phyloP scores from a whole-genome alignment of 2,888 invertebrate genomes.

The Salticus scenicus region DNA sequence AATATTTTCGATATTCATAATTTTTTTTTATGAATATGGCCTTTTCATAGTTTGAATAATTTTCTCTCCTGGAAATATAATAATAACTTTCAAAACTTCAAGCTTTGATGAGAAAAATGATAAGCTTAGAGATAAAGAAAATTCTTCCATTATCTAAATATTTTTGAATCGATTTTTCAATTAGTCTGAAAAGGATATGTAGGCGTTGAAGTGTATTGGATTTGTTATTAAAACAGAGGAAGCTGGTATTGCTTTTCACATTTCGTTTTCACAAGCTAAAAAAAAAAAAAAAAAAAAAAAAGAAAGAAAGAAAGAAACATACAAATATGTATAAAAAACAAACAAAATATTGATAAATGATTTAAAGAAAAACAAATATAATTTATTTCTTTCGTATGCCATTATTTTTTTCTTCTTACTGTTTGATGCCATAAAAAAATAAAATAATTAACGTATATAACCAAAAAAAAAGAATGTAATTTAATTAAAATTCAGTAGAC shows the following conservation, averaged over 20 bases:
- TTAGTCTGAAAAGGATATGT: conserved; percentile 19
- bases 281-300: background rate
- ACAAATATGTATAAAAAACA: background rate
- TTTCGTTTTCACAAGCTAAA: background rate
- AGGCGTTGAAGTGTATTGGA: conserved; percentile 14
- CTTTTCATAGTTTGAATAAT: background rate
- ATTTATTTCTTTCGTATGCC: too few species aligned
- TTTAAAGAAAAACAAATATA: too few species aligned
- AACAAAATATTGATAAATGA: too few species aligned
- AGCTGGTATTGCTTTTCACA: background rate
- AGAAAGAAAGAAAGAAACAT: background rate
- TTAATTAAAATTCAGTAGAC: too few species aligned
- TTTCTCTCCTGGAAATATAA: background rate
- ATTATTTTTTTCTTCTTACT: too few species aligned
- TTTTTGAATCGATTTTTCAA: conserved; percentile 52
- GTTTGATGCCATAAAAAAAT: too few species aligned
- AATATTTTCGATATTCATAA: too few species aligned
- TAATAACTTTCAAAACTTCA: background rate
- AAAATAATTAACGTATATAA: too few species aligned
- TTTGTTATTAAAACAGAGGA: background rate
- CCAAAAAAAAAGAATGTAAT: too few species aligned
- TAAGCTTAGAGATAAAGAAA: background rate
- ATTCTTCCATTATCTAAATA: conserved; percentile 33
- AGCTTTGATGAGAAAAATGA: background rate
- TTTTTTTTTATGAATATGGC: background rate